These are phyloP conservation scores for Sialia sialis DNA, from an alignment of 2,113 vertebrate species.

Conservation along the genomic window DNA sequence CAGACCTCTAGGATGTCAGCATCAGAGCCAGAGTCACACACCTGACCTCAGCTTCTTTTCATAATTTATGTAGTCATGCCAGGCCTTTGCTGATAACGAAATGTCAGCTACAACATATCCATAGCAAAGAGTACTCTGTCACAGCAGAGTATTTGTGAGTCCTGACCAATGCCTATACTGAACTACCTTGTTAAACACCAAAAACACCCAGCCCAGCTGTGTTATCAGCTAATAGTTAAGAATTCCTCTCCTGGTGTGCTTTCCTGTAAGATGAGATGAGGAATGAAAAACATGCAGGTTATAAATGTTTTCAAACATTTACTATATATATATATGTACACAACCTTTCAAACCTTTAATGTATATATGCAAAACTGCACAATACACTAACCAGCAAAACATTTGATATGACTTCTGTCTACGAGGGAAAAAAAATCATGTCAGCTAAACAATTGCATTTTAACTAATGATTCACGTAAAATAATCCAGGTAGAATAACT, in stretches of 20 bases:
- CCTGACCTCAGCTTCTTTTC: not conserved
- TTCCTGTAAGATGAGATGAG: not conserved
- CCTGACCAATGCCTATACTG: not conserved
- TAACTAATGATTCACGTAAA: not conserved
- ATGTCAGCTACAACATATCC: not conserved
- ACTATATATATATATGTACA: too few relatives aligned
- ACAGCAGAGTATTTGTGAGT: not conserved
- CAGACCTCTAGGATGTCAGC: not conserved
- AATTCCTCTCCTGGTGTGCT: not conserved
- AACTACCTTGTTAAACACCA: not conserved
- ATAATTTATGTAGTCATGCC: not conserved
- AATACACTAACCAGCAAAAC: not conserved
- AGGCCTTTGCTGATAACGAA: not conserved
- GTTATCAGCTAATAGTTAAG: not conserved
- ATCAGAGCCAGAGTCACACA: not conserved
- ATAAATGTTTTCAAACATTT: not conserved
- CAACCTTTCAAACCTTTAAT: not conserved
- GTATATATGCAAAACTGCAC: not conserved
- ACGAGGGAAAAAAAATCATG: not conserved
- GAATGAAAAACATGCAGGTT: not conserved
- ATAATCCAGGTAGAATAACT: not conserved
- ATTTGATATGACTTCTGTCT: not conserved
- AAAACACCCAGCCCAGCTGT: not conserved
- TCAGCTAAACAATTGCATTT: not conserved
- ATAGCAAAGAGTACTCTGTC: not conserved